Conservation (phyloP, 2,113 vertebrate genomes). For the Taxidea taxus region DNA sequence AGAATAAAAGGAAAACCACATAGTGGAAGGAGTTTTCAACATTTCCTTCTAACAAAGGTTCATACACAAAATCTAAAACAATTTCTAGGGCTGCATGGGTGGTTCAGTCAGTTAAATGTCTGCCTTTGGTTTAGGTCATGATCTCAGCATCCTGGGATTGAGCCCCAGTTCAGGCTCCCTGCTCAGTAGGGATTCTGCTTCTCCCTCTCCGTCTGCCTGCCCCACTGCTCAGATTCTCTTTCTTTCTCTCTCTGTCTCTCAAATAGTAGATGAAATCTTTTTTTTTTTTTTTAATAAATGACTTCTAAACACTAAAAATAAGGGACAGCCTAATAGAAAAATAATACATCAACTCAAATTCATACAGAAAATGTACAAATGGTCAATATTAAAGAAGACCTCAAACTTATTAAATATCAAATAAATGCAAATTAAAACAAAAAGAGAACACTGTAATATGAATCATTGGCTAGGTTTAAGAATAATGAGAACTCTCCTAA, state of each 20-base stretch:
- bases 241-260: too few species aligned
- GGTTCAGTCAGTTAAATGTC: too few species aligned
- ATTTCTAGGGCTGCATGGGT: too few species aligned
- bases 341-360: background rate
- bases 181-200: too few species aligned
- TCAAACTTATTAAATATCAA: background rate
- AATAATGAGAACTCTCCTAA: background rate
- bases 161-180: too few species aligned
- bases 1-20: background rate
- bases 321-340: background rate
- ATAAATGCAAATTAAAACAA: background rate
- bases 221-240: too few species aligned
- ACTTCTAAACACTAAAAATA: background rate
- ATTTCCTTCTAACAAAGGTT: background rate
- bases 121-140: too few species aligned
- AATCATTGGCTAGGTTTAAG: background rate
- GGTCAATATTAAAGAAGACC: background rate
- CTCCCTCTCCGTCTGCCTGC: too few species aligned
- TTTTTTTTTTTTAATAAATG: accelerated
- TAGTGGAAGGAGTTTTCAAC: background rate
- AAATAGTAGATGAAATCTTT: too few species aligned
- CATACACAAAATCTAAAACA: background rate
- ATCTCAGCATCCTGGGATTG: too few species aligned
- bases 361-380: background rate
- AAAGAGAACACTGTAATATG: background rate